Evolutionary conservation across 1,140 invertebrate genomes (phyloP).

Genomic region (Cylas formicarius): DNA sequence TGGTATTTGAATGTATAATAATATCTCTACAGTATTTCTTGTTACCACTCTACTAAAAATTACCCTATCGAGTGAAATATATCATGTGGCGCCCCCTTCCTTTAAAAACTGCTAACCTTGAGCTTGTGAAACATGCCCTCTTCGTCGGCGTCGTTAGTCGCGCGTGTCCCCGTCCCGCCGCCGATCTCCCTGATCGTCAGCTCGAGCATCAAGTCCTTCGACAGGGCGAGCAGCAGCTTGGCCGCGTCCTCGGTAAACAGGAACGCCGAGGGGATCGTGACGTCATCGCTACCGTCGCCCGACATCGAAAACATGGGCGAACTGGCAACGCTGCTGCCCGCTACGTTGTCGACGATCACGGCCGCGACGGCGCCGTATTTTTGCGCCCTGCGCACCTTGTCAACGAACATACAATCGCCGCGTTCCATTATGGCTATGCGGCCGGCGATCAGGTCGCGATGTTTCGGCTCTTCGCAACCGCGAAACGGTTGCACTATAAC

Average conservation of each 20-base stretch:
- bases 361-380: slow-evolving; percentile 73
- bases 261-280: slow-evolving; percentile 86
- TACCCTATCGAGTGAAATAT: too few species aligned
- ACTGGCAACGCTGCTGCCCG: slow-evolving; percentile 60
- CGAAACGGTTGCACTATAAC: slow-evolving; percentile 60
- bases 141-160: slow-evolving; percentile 35
- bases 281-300: slow-evolving; percentile 81
- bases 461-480: slow-evolving; percentile 58
- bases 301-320: slow-evolving; percentile 93
- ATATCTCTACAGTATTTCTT: too few species aligned
- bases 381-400: slow-evolving; percentile 82
- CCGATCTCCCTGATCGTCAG: slow-evolving; percentile 49
- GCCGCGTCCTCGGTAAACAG: slow-evolving; percentile 76
- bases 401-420: slow-evolving; percentile 92
- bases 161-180: too few species aligned
- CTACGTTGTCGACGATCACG: slow-evolving; percentile 83
- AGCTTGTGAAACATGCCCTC: slow-evolving; percentile 41
- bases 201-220: slow-evolving; percentile 44
- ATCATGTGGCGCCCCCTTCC: too few species aligned
- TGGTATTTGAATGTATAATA: too few species aligned
- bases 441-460: slow-evolving; percentile 47
- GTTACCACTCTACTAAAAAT: too few species aligned
- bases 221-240: slow-evolving; percentile 53
- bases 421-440: slow-evolving; percentile 80
- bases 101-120: too few species aligned